Base-by-base conservation (phyloP, 2,888 invertebrate genomes). In the Blastobasis lacticolella region DNA sequence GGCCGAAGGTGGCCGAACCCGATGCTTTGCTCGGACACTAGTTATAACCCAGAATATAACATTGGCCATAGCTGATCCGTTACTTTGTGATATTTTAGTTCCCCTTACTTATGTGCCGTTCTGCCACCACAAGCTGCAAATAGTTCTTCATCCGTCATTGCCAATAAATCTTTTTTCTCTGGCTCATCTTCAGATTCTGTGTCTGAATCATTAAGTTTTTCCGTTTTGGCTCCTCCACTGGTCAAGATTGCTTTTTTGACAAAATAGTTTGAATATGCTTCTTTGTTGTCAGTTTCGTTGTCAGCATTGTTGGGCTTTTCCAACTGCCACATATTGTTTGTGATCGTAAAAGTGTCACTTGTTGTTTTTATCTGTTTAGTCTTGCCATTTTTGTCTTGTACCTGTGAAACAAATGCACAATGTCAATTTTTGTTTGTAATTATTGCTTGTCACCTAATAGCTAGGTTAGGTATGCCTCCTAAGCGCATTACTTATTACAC, bases 41-140 rank as follows among this genome's bases (percentile, higher is more conserved):
- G n/a, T n/a, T n/a, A n/a, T n/a, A n/a, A n/a, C n/a, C n/a, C n/a
- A n/a, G n/a, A n/a, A n/a, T n/a, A n/a, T n/a, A n/a, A n/a, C n/a
- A n/a, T n/a, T n/a, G n/a, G n/a, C n/a, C n/a, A n/a, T n/a, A n/a
- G n/a, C n/a, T n/a, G n/a, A n/a, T n/a, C n/a, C n/a, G n/a, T n/a
- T 23, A 23, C 23, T 2, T 23, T 23, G 3, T 23, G 23, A 23
- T 23, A 23, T 1, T 2, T 23, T 23, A 2, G 23, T 23, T 23
- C 50, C 45, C 62, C 85, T 77, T 86, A 93, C 93, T 96, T 96
- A 78, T 96, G 96, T 3, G 94, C 95, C 3, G 96, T 96, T 62
- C 95, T 87, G 4, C 95, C 94, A 48, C 91, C 93, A 76, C 96
- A 96, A 0, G 93, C 93, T 41, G 90, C 90, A 75, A 94, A 94